Evolutionary conservation across 2,113 vertebrate species (phyloP).

Genomic region (Coptodon bakossiorum): DNA sequence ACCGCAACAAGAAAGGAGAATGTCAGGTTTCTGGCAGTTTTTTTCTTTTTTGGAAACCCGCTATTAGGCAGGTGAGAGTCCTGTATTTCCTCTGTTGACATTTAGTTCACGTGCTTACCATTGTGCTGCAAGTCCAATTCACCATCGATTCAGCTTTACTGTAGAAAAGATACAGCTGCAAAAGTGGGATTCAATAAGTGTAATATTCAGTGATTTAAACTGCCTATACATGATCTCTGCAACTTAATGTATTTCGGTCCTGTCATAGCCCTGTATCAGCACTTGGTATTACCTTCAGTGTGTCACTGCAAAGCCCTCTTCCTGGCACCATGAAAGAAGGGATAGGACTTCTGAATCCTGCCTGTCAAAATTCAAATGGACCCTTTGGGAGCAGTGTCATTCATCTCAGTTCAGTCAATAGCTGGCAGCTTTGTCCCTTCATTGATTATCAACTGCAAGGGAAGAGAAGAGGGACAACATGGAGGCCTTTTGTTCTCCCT

Average conservation of each 20-base stretch:
- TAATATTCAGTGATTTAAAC: constrained; percentile 18
- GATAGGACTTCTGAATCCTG: constrained; percentile 50
- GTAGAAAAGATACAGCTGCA: neutral
- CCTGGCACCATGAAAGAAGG: constrained; percentile 44
- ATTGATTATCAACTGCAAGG: constrained; percentile 69
- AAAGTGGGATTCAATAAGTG: constrained; percentile 1
- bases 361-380: constrained; percentile 65
- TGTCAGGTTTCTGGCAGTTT: neutral
- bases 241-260: constrained; percentile 41
- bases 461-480: constrained; percentile 41
- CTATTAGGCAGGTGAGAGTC: neutral
- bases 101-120: neutral
- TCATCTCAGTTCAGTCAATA: constrained; percentile 66
- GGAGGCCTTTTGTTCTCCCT: constrained; percentile 56
- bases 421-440: constrained; percentile 53
- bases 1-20: neutral
- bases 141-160: neutral
- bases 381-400: constrained; percentile 62
- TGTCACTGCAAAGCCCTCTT: constrained; percentile 41
- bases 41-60: neutral
- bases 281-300: constrained; percentile 37
- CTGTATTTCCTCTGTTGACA: neutral
- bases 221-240: constrained; percentile 32
- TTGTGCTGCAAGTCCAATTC: neutral
- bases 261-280: constrained; percentile 43